Evolutionary conservation across 2,888 invertebrate genomes (phyloP).

Genomic region (Penaeus monodon): DNA sequence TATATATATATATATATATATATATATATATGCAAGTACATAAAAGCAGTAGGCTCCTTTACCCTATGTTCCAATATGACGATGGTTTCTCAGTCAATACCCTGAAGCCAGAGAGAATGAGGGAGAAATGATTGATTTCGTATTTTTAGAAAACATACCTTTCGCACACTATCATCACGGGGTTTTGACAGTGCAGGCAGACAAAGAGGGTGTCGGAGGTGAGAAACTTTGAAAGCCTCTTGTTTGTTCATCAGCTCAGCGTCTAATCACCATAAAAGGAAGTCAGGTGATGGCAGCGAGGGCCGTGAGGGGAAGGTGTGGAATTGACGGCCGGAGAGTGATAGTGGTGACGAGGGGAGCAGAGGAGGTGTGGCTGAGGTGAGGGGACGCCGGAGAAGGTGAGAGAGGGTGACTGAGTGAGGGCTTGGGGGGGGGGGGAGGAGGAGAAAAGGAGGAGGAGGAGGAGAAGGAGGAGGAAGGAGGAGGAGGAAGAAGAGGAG

Average conservation of each 20-base stretch:
- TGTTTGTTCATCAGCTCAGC: constrained; percentile 55
- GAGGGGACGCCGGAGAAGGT: constrained; percentile 15
- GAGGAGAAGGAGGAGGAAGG: neutral
- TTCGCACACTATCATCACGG: too few relatives aligned
- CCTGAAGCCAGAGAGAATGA: too few relatives aligned
- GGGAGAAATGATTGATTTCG: too few relatives aligned
- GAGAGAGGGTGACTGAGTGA: constrained; percentile 2
- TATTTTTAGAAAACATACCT: too few relatives aligned
- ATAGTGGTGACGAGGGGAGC: constrained; percentile 42
- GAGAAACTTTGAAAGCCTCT: constrained; percentile 28
- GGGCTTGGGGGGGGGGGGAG: constrained; percentile 3
- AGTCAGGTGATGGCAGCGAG: constrained; percentile 51
- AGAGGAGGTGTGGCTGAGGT: constrained; percentile 22
- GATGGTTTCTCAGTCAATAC: too few relatives aligned
- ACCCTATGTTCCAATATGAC: too few relatives aligned
- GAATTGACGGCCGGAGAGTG: constrained; percentile 47
- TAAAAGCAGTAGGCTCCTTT: too few relatives aligned
- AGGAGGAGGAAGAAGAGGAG: constrained; percentile 3
- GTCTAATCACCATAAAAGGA: constrained; percentile 60
- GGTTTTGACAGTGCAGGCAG: constrained; percentile 36
- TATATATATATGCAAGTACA: too few relatives aligned
- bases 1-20: too few relatives aligned
- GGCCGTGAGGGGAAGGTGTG: constrained; percentile 44
- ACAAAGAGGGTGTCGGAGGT: constrained; percentile 3
- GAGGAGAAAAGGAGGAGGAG: neutral